Conservation (phyloP, 92 coral and sea anemone genomes). For the Heteractis magnifica region DNA sequence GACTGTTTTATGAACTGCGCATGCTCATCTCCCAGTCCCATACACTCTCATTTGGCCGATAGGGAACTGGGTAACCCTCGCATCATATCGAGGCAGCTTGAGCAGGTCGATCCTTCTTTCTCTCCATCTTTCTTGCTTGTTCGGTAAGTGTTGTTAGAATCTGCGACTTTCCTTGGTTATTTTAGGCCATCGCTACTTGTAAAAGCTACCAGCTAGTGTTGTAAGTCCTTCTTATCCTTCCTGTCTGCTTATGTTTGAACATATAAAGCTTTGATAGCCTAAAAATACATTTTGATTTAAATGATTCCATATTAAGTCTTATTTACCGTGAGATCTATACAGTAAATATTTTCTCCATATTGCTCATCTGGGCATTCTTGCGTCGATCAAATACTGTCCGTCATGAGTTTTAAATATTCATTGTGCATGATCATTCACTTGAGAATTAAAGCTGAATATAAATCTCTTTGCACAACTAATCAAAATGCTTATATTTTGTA, state of each 20-base stretch:
- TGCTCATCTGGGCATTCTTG: no score
- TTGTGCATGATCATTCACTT: no score
- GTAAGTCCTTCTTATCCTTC: neutral
- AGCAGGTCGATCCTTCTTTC: slow-evolving; percentile 42
- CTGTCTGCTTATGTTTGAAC: neutral
- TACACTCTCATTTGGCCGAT: slow-evolving; percentile 10
- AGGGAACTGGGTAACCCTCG: neutral
- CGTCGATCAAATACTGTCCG: no score
- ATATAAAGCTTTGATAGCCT: neutral
- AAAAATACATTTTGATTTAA: neutral
- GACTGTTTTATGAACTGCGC: slow-evolving; percentile 21
- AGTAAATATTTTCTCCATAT: no score
- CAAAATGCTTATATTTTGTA: no score
- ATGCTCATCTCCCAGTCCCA: slow-evolving; percentile 13
- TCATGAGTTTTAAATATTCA: no score
- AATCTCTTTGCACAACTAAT: no score
- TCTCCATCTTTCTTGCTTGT: slow-evolving; percentile 36
- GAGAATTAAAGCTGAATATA: no score
- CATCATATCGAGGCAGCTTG: slow-evolving; percentile 57
- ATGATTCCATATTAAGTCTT: neutral
- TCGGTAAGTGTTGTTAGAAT: slow-evolving; percentile 22
- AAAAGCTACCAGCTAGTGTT: neutral
- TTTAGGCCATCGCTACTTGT: slow-evolving; percentile 7
- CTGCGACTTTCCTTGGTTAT: slow-evolving; percentile 13
- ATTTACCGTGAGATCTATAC: no score